Evolutionary conservation across 2,888 invertebrate genomes (phyloP).

Genomic region (Eulithis testata): DNA sequence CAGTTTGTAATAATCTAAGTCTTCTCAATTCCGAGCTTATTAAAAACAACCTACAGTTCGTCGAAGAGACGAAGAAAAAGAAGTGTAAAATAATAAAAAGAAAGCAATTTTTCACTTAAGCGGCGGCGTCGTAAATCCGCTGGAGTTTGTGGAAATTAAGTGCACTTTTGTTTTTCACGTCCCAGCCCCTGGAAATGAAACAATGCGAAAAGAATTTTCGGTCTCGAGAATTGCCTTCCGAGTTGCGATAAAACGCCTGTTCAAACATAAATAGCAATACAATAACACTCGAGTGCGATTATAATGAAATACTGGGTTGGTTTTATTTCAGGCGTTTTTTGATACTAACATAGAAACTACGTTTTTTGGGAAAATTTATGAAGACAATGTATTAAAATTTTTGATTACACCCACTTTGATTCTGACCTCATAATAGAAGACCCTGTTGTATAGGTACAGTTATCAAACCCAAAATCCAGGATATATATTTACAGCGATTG

Average conservation of each 20-base stretch:
- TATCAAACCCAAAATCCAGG: no score
- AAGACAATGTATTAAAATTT: no score
- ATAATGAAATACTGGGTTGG: slow-evolving; percentile 21
- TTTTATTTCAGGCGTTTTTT: slow-evolving; percentile 12
- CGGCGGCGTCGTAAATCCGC: slow-evolving; percentile 64
- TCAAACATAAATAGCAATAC: slow-evolving; percentile 41
- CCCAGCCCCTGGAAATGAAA: slow-evolving; percentile 47
- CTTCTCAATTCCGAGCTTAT: background rate
- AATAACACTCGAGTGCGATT: slow-evolving; percentile 34
- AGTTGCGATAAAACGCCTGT: slow-evolving; percentile 32
- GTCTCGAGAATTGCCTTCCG: slow-evolving; percentile 14
- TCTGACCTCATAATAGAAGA: no score
- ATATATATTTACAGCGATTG: no score
- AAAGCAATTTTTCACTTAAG: slow-evolving; percentile 70
- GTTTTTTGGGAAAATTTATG: no score
- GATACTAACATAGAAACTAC: no score
- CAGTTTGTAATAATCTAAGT: background rate
- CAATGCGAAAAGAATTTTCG: slow-evolving; percentile 42
- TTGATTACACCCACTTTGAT: no score
- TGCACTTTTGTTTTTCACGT: slow-evolving; percentile 63
- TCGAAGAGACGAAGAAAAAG: slow-evolving; percentile 1
- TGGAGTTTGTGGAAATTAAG: slow-evolving; percentile 68
- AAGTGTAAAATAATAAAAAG: slow-evolving; percentile 55
- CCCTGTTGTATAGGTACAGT: no score
- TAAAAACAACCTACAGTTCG: slow-evolving; percentile 5